These are phyloP conservation scores for Corythoichthys intestinalis DNA, from an alignment of 2,113 vertebrate genomes.

Conservation along the genomic window DNA sequence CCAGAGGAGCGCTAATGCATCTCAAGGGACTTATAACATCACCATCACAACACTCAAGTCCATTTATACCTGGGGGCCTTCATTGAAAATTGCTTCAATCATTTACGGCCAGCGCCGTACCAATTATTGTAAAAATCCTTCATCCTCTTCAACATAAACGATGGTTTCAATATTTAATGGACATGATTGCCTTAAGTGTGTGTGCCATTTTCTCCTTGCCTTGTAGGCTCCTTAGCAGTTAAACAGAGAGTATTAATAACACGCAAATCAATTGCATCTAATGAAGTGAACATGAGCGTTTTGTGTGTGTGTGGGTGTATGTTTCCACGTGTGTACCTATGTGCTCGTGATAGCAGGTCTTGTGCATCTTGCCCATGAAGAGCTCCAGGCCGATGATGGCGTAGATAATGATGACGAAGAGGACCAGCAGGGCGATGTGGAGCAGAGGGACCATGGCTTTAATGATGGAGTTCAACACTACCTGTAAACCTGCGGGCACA, in stretches of 20 bases:
- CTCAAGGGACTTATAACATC: constrained; percentile 53
- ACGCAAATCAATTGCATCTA: neutral
- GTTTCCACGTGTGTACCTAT: constrained; percentile 64
- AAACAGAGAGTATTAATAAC: neutral
- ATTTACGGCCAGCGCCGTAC: constrained; percentile 38
- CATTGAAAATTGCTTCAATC: constrained; percentile 46
- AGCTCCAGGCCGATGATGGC: constrained; percentile 98
- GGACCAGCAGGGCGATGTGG: constrained; percentile 94
- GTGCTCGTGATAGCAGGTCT: constrained; percentile 82
- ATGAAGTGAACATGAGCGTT: neutral
- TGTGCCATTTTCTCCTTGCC: neutral
- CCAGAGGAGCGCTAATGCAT: constrained; percentile 44
- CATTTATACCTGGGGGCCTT: constrained; percentile 52
- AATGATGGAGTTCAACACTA: constrained; percentile 99
- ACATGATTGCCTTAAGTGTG: constrained; percentile 22
- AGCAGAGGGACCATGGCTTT: constrained; percentile 99
- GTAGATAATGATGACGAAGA: constrained; percentile 99
- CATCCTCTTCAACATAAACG: constrained; percentile 37
- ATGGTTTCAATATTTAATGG: constrained; percentile 48
- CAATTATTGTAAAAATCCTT: constrained; percentile 49
- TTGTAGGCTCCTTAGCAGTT: constrained; percentile 9
- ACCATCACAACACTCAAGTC: constrained; percentile 52
- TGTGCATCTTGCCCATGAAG: constrained; percentile 99
- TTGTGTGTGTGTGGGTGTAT: neutral
- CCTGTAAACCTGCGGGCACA: constrained; percentile 86